Base-by-base conservation (phyloP, 2,888 invertebrate species). In the Ichneumoninae sp. region DNA sequence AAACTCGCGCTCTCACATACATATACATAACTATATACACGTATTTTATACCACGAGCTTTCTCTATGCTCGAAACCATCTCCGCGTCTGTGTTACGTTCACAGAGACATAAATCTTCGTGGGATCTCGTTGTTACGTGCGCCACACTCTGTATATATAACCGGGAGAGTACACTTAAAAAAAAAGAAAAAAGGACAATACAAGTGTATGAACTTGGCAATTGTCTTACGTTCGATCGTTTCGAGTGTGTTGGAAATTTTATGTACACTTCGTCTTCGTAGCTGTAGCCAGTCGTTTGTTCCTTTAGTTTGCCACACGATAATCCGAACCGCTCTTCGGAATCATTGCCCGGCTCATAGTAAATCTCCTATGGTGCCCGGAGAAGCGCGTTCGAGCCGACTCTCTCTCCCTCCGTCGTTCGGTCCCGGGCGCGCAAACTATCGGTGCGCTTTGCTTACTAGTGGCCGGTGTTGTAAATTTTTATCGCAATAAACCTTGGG, bases 381-480 rank as follows among this genome's bases (percentile, higher is more conserved):
- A 52, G 76, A 76, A 47, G 44, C 65, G 66, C 66, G 19, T 40
- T 40, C 22, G 8, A 19, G 72, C 44, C 10, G 19, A 2, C 50
- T 54, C 62, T 13, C 40, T 40, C 68, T 26, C 52, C 36, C n/a
- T 75, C 65, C 30, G 50, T 33, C 36, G 44, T 47, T 47, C 44
- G 44, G 16, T 30, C 30, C 52, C 52, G 3, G n/a, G 36, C 26
- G 40, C 52, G n/a, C 30, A 54, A 72, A n/a, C 36, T 22, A 40
- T 60, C 65, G 16, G 88, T 90, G 90, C 90, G 89, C 90, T 89
- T 91, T 89, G 90, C 89, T 87, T 90, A 90, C 91, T 89, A 89
- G 90, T 90, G 86, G 89, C 87, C 71, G 84, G 87, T 81, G 85
- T 86, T 85, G 82, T 83, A 80, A 83, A 86, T 86, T 86, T 86